Evolutionary conservation across 2,888 invertebrate species (phyloP), one percentile per base, ranked within the genome.

Genomic region (Pristionchus japonicus): DNA sequence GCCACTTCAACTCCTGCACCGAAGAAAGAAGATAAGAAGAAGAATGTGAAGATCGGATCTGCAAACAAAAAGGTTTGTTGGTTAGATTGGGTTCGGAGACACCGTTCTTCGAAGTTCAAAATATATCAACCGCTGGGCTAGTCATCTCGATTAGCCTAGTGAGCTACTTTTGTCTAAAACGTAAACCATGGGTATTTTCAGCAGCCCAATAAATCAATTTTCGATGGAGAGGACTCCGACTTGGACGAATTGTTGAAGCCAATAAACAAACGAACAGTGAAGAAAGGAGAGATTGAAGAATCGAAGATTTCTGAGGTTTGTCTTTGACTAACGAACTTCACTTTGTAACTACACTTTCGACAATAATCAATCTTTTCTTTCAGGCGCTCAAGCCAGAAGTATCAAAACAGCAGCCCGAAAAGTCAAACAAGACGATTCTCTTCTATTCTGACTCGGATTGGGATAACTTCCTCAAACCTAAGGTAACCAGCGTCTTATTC

Each of bases 361-460:
- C n/a, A n/a, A n/a, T n/a, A n/a, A n/a, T n/a, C n/a, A n/a, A n/a
- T n/a, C n/a, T n/a, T n/a, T n/a, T n/a, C n/a, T 43, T 40, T 2
- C 43, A 77, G 77, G 43, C 47, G 43, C 77, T 43, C 43, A 77
- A 77, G 43, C 43, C 77, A n/a, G 77, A 17, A 9, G 9, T 27
- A 3, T n/a, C n/a, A 13, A 31, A 49, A 11, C n/a, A 47, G 17
- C 74, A 49, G 77, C 40, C 64, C 20, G 27, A 34, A 47, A 61
- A 47, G 40, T 3, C 27, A 0, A 40, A 40, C 11, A 20, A 57
- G 31, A 88, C 61, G 88, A 88, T 47, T 34, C 37, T 88, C 31
- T 88, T 88, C 61, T 86, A 88, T 86, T 74, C 74, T 3, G 88
- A 88, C 74, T 88, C 88, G n/a, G 88, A 88, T 52, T n/a, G 40